Evolutionary conservation across 1,140 invertebrate species (phyloP).

Genomic region (Drosophila littoralis): DNA sequence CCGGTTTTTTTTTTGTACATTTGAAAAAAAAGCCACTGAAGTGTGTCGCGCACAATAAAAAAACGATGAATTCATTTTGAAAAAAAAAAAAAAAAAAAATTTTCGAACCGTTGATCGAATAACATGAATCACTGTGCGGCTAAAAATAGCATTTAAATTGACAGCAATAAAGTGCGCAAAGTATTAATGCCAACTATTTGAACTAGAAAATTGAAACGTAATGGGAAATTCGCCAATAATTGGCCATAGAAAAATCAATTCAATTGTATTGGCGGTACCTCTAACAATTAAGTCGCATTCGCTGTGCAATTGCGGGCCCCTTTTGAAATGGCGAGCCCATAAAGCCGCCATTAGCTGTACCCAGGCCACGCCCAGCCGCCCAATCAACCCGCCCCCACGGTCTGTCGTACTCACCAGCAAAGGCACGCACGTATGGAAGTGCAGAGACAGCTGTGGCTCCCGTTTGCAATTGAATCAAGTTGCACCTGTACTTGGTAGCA

Average conservation of each 20-base stretch:
- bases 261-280: slow-evolving; percentile 3
- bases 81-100: slow-evolving; percentile 31
- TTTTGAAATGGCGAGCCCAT: neutral
- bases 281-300: slow-evolving; percentile 29
- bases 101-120: slow-evolving; percentile 33
- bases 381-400: too few relatives aligned
- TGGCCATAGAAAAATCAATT: slow-evolving; percentile 36
- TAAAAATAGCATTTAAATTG: slow-evolving; percentile 35
- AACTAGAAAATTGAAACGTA: slow-evolving; percentile 70
- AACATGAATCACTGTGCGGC: slow-evolving; percentile 28
- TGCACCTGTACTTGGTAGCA: slow-evolving; percentile 37
- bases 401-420: slow-evolving; percentile 59
- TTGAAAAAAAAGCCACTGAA: slow-evolving; percentile 57
- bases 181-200: slow-evolving; percentile 64
- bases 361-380: neutral
- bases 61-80: slow-evolving; percentile 65
- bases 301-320: slow-evolving; percentile 2
- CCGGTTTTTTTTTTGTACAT: slow-evolving; percentile 42
- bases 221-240: slow-evolving; percentile 68
- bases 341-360: neutral
- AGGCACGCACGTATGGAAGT: slow-evolving; percentile 37
- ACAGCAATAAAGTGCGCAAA: slow-evolving; percentile 45
- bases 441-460: slow-evolving; percentile 35
- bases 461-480: slow-evolving; percentile 31
- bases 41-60: slow-evolving; percentile 63